Evolutionary conservation across 1,140 invertebrate species (phyloP).

Genomic region (Lordiphosa mommai): DNA sequence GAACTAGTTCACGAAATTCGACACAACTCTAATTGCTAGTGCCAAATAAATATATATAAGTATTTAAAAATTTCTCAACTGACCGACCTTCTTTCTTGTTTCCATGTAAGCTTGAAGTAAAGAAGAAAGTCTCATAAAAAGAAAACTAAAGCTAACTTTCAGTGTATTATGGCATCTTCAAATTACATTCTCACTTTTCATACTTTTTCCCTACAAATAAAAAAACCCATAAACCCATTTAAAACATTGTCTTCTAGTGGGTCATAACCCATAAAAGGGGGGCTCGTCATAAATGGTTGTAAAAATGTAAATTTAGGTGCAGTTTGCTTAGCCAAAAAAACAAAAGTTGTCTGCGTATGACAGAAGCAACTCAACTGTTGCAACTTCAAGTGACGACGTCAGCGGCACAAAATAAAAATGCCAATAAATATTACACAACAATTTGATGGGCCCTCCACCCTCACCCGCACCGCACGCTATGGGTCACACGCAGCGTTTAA

Average conservation of each 20-base stretch:
- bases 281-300: slow-evolving; percentile 28
- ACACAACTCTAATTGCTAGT: too few relatives aligned
- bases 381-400: slow-evolving; percentile 37
- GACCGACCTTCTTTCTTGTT: too few relatives aligned
- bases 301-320: slow-evolving; percentile 17
- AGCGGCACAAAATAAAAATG: slow-evolving; percentile 56
- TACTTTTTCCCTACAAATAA: too few relatives aligned
- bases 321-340: slow-evolving; percentile 3
- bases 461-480: slow-evolving; percentile 6
- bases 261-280: slow-evolving; percentile 36
- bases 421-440: slow-evolving; percentile 51
- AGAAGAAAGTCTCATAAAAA: too few relatives aligned
- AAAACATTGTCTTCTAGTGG: slow-evolving; percentile 20
- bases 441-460: slow-evolving; percentile 14
- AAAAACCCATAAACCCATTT: slow-evolving; percentile 41
- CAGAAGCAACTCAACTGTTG: slow-evolving; percentile 31
- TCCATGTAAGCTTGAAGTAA: too few relatives aligned
- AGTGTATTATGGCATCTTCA: too few relatives aligned
- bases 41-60: too few relatives aligned
- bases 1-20: too few relatives aligned
- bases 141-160: too few relatives aligned
- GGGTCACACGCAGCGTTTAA: slow-evolving; percentile 44
- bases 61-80: too few relatives aligned
- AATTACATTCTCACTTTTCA: too few relatives aligned
- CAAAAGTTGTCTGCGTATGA: slow-evolving; percentile 14